These are phyloP conservation scores for Tenthredo mesomela DNA, from an alignment of 2,888 invertebrate genomes.

Conservation along the genomic window DNA sequence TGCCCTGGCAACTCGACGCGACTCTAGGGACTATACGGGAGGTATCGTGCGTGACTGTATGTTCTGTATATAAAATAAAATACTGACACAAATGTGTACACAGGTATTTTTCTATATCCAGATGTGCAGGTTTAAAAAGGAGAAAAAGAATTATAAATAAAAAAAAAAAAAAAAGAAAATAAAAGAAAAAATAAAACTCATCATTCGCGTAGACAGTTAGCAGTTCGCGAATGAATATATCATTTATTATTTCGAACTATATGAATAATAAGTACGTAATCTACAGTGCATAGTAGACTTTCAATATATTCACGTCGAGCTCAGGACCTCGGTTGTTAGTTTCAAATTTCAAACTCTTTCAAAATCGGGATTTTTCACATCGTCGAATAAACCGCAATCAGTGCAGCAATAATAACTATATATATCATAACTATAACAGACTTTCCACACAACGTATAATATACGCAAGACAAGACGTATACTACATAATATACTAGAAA, in stretches of 20 bases:
- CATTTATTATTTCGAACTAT: neutral
- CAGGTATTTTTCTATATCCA: conserved; percentile 1
- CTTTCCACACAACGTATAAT: neutral
- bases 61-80: neutral
- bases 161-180: neutral
- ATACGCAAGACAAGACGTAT: neutral
- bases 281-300: neutral
- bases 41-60: conserved; percentile 32
- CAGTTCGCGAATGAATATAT: neutral
- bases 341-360: conserved; percentile 39
- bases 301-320: neutral
- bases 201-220: neutral
- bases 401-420: neutral
- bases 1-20: conserved; percentile 32
- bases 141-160: neutral
- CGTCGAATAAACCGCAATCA: conserved; percentile 13
- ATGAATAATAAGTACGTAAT: neutral
- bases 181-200: neutral
- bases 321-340: conserved; percentile 6
- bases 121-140: neutral
- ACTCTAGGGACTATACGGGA: neutral
- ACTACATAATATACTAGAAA: neutral
- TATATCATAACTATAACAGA: neutral
- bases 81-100: conserved; percentile 2
- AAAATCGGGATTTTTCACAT: neutral